phyloP scores from a whole-genome alignment of 2,888 invertebrate genomes.

The Oscheius sp. region DNA sequence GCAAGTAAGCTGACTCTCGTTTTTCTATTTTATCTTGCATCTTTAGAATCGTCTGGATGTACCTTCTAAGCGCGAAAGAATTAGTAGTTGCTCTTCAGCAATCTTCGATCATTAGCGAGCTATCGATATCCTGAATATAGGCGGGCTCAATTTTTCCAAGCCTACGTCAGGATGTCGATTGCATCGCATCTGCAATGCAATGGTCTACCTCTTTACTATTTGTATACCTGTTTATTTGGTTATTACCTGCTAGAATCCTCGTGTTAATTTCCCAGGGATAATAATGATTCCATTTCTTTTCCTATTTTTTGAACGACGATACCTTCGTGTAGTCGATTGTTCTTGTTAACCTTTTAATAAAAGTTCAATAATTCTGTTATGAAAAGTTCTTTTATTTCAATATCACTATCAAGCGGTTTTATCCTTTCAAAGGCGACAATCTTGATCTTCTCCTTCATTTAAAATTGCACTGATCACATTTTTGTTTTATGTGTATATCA shows the following conservation, averaged over 20 bases:
- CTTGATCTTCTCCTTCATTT: too few relatives aligned
- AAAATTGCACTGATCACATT: too few relatives aligned
- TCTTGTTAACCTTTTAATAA: too few relatives aligned
- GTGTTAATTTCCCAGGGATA: conserved; percentile 15
- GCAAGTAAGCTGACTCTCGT: conserved; percentile 26
- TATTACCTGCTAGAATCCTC: not conserved
- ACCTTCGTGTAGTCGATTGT: too few relatives aligned
- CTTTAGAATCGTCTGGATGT: conserved; percentile 25
- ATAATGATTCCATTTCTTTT: conserved; percentile 6
- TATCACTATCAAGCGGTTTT: too few relatives aligned
- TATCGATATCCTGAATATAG: conserved; percentile 17
- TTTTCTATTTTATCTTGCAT: not conserved
- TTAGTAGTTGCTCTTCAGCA: conserved; percentile 17
- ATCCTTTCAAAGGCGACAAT: too few relatives aligned
- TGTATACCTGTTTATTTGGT: not conserved
- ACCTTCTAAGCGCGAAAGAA: conserved; percentile 19
- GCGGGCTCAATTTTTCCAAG: conserved; percentile 5
- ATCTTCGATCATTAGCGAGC: not conserved
- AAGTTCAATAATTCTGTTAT: too few relatives aligned
- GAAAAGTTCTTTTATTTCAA: too few relatives aligned
- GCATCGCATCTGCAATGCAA: not conserved
- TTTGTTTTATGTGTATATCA: too few relatives aligned
- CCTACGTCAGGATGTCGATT: conserved; percentile 16
- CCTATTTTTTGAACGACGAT: too few relatives aligned
- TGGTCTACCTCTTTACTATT: conserved; percentile 1